Percentiles rank a stretch among this genome's conserved stretches.
phyloP scores from a whole-genome alignment of 2,797 vertebrate genomes.

The Xenops minutus region DNA sequence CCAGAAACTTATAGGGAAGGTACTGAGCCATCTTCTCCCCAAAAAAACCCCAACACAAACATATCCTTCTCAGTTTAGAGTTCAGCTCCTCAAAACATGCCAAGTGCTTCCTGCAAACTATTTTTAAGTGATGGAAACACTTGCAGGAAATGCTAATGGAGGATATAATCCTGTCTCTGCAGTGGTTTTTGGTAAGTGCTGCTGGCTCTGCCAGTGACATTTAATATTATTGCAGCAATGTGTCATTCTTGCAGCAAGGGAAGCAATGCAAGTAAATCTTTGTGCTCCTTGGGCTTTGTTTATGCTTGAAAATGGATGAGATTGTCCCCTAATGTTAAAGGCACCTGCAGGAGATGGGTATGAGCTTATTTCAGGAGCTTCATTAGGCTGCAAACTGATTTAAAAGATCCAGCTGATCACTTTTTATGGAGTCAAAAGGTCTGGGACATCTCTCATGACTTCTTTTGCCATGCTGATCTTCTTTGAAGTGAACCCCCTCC shows the following conservation, averaged over 20 bases:
- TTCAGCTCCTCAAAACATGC: neutral
- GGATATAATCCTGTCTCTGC: neutral
- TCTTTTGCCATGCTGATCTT: neutral
- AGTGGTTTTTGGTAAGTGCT: neutral
- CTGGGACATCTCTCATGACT: neutral
- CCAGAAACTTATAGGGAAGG: neutral
- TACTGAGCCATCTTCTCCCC: neutral
- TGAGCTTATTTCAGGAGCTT: neutral
- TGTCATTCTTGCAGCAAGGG: neutral
- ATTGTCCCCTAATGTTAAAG: neutral
- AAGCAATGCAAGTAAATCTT: neutral
- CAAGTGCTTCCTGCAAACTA: neutral
- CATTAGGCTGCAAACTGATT: neutral
- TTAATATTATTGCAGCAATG: neutral
- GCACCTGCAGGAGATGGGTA: neutral
- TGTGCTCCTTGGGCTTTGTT: neutral
- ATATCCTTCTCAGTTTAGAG: neutral
- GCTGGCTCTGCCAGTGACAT: neutral
- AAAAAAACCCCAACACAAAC: neutral
- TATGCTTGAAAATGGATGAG: neutral
- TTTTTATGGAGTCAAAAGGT: neutral
- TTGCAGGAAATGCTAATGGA: neutral
- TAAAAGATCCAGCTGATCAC: neutral
- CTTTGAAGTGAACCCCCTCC: fast-evolving
- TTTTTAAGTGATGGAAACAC: neutral